phyloP scores from a whole-genome alignment of 2,888 invertebrate species.

The Lymantria monacha region DNA sequence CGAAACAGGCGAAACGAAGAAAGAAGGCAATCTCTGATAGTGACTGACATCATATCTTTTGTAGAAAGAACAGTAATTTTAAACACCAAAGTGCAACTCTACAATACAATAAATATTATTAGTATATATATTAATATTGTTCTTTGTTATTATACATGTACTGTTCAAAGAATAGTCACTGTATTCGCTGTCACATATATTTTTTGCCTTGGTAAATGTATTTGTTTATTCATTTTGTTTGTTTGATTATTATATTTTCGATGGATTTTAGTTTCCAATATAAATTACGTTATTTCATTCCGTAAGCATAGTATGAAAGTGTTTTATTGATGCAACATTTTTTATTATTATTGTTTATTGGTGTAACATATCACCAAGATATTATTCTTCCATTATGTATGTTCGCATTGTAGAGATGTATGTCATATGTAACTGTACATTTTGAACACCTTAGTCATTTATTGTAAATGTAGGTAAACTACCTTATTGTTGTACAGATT shows the following conservation, averaged over 20 bases:
- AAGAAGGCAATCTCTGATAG: slow-evolving; percentile 96
- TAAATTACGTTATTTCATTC: slow-evolving; percentile 16
- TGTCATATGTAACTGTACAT: slow-evolving; percentile 58
- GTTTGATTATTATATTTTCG: slow-evolving; percentile 23
- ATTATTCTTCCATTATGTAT: slow-evolving; percentile 22
- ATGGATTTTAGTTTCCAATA: slow-evolving; percentile 15
- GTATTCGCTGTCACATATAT: slow-evolving; percentile 36
- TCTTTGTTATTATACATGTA: slow-evolving; percentile 58
- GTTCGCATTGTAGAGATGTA: slow-evolving; percentile 11
- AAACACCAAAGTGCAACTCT: slow-evolving; percentile 81
- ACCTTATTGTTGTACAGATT: slow-evolving; percentile 70
- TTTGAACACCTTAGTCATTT: slow-evolving; percentile 54
- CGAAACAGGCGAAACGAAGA: slow-evolving; percentile 94
- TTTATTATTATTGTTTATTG: slow-evolving; percentile 4
- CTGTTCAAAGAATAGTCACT: slow-evolving; percentile 71
- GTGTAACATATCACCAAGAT: slow-evolving; percentile 3
- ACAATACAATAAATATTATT: slow-evolving; percentile 71
- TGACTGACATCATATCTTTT: slow-evolving; percentile 87
- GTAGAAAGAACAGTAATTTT: slow-evolving; percentile 63
- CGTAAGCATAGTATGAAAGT: slow-evolving; percentile 17
- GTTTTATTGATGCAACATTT: slow-evolving; percentile 10
- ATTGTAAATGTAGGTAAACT: slow-evolving; percentile 56
- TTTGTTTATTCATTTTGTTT: slow-evolving; percentile 28
- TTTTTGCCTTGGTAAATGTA: slow-evolving; percentile 46
- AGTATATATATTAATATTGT: slow-evolving; percentile 46